Base-by-base conservation (phyloP, 2,113 vertebrate genomes). In the Gymnorhina tibicen region DNA sequence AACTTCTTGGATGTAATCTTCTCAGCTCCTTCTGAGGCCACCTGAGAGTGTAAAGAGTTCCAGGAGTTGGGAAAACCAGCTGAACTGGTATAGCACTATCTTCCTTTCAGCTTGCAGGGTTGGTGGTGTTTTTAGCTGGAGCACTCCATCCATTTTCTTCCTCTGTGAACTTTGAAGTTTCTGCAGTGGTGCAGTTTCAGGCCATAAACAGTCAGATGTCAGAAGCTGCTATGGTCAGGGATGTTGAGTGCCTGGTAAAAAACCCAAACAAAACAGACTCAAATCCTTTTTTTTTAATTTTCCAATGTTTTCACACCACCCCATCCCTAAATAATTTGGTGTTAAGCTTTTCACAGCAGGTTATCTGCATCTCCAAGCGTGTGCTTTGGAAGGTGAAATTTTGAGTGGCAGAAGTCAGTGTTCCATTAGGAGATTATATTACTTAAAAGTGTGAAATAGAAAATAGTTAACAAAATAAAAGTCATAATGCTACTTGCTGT, bases 191-290 rank as follows among this genome's bases (percentile, higher is more conserved):
- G 20, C 32, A 20, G 35, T 89, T 85, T 44, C 5, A 11, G 26
- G 28, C 42, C 16, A 27, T 21, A 30, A 83, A 39, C 5, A 78
- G 23, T 8, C 26, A 58, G 30, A 74, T 88, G 92, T 76, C 14
- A 62, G 24, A 72, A 75, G 28, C 16, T n/a, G 10, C 23, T 89
- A 4, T 39, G 47, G 28, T 56, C 27, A 39, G 16, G 18, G 11
- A 23, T 60, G 10, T 16, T 84, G 20, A 70, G 13, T 53, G 26
- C 7, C 24, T 81, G 6, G 22, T 21, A 60, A 64, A 50, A 27
- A 23, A 0, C 0, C 16, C 18, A 66, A 69, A 24, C 3, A 3
- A n/a, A 63, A 15, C 7, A 27, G 67, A 30, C 14, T 1, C 10
- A 19, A 39, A 21, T 17, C 4, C 3, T 22, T 39, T 28, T 41